Conservation (phyloP, 2,113 vertebrate genomes). For the Bubalus kerabau region DNA sequence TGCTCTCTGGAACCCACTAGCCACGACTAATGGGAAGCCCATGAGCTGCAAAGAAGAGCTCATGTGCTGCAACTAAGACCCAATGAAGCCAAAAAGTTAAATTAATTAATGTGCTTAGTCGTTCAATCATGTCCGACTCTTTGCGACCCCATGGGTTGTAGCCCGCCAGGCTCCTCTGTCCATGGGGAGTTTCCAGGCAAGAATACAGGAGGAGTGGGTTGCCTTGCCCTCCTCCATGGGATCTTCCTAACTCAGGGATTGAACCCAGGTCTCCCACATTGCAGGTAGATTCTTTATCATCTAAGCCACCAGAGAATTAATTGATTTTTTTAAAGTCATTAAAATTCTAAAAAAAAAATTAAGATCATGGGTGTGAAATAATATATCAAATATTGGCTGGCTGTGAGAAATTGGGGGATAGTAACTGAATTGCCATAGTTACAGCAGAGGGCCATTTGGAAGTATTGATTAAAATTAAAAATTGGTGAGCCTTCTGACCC, state of each 20-base stretch:
- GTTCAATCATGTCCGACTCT: background rate
- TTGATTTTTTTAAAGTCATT: background rate
- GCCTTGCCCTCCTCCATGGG: background rate
- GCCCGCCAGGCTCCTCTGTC: background rate
- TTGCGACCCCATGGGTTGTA: background rate
- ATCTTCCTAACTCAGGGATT: background rate
- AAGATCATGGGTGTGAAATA: background rate
- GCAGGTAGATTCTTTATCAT: background rate
- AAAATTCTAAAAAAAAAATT: background rate
- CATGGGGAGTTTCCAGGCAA: background rate
- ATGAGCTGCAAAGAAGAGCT: background rate
- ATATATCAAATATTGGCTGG: background rate
- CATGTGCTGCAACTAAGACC: background rate
- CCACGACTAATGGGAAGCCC: background rate
- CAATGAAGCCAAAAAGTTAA: background rate
- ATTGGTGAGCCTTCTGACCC: background rate
- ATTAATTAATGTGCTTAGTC: background rate
- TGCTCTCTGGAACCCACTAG: background rate
- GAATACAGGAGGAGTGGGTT: background rate
- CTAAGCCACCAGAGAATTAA: background rate
- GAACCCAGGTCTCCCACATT: background rate
- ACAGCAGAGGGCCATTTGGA: no score
- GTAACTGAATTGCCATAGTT: fast-evolving
- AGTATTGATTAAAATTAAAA: background rate
- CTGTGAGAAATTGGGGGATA: background rate